Percentiles rank a stretch among this genome's conserved stretches.
Conservation (phyloP, 35 echinoderm and acorn worm genomes). For the Amphiura filiformis region DNA sequence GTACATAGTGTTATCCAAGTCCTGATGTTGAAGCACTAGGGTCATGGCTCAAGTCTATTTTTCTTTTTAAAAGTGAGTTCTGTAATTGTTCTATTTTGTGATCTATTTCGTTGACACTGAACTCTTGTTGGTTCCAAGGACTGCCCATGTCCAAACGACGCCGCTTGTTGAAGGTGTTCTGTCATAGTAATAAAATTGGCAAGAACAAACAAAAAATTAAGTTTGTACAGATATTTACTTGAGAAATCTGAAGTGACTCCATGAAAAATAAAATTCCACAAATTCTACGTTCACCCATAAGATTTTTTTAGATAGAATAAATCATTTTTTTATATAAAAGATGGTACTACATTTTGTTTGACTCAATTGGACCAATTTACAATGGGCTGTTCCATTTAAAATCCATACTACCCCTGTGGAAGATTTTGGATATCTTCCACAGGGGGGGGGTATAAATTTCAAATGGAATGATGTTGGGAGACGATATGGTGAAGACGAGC, state of each 20-base stretch:
- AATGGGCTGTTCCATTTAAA: no score
- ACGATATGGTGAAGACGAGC: no score
- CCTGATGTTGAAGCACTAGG: no score
- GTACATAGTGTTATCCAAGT: background rate
- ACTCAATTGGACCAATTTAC: no score
- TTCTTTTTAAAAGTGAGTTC: constrained; percentile 64
- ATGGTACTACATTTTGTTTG: no score
- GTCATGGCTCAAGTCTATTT: constrained; percentile 27
- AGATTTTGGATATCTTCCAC: no score
- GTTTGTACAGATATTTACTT: background rate
- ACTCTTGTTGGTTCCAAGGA: constrained; percentile 32
- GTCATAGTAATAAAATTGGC: no score
- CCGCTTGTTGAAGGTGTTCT: constrained; percentile 62
- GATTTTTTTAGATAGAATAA: no score
- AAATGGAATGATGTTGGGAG: no score
- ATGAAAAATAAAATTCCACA: background rate
- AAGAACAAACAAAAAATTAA: background rate
- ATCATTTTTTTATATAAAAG: no score
- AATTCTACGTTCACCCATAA: background rate
- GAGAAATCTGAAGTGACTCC: background rate
- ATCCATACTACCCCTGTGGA: no score
- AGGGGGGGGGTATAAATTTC: no score
- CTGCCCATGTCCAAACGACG: constrained; percentile 35
- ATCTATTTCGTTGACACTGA: constrained; percentile 75
- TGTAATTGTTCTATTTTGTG: constrained; percentile 73